A percentile compares a stretch with the other conserved stretches of the same genome.
phyloP scores from a whole-genome alignment of 2,113 vertebrate genomes.

The Cephalopterus ornatus region DNA sequence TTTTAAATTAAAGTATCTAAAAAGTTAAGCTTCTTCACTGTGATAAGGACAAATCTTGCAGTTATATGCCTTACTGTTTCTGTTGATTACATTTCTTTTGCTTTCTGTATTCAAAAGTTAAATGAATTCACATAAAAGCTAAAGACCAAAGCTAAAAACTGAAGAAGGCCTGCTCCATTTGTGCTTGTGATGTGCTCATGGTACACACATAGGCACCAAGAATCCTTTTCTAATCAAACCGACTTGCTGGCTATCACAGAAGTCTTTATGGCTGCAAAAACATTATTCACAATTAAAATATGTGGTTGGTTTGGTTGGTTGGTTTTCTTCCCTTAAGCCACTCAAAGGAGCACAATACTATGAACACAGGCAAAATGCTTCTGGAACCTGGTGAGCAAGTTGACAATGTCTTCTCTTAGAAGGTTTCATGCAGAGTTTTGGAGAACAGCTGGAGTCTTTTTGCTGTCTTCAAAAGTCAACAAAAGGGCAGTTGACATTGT shows the following conservation, averaged over 20 bases:
- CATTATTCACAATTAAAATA: neutral
- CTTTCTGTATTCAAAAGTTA: neutral
- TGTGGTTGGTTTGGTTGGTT: too few relatives aligned
- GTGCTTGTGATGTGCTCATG: neutral
- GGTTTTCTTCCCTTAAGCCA: neutral
- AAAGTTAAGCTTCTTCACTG: neutral
- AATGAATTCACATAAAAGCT: neutral
- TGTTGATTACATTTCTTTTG: neutral
- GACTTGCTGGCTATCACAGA: neutral
- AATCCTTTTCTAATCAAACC: neutral
- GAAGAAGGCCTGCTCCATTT: neutral
- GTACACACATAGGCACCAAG: neutral
- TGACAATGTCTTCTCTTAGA: neutral
- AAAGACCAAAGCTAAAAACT: neutral
- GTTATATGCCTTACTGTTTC: neutral
- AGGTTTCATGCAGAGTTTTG: neutral
- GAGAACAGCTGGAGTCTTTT: neutral
- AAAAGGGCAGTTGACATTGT: neutral
- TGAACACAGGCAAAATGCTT: neutral
- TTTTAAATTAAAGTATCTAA: neutral
- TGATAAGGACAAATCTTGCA: neutral
- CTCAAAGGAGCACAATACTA: neutral
- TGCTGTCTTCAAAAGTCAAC: neutral
- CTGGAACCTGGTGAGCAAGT: neutral
- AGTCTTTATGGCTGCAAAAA: neutral